phyloP scores from a whole-genome alignment of 2,797 vertebrate genomes.

The Macropus fuliginosus region DNA sequence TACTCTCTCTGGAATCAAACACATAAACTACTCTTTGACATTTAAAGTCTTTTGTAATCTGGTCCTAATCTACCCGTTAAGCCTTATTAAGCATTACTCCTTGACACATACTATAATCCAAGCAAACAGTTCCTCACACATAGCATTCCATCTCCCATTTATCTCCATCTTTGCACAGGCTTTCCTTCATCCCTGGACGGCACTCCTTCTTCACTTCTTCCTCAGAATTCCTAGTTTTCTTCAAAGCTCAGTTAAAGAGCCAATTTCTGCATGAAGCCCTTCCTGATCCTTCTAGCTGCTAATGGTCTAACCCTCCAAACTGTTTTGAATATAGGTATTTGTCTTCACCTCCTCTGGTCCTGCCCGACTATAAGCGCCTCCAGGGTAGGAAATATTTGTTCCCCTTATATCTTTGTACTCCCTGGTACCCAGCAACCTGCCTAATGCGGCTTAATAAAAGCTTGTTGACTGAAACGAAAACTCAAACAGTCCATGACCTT shows the following conservation, averaged over 20 bases:
- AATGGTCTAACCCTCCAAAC: neutral
- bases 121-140: neutral
- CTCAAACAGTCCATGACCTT: neutral
- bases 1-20: neutral
- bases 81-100: neutral
- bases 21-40: neutral
- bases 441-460: neutral
- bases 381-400: too few relatives aligned
- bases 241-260: neutral
- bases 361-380: too few relatives aligned
- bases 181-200: neutral
- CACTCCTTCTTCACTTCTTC: fast-evolving
- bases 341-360: too few relatives aligned
- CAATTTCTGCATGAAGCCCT: neutral
- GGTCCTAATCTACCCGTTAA: neutral
- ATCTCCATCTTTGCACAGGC: neutral
- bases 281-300: neutral
- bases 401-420: too few relatives aligned
- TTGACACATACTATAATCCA: neutral
- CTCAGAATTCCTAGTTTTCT: neutral
- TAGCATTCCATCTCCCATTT: neutral
- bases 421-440: neutral
- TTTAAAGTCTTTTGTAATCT: neutral
- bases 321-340: too few relatives aligned
- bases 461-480: neutral